phyloP scores from a whole-genome alignment of 2,888 invertebrate genomes.

The Tridacna crocea region DNA sequence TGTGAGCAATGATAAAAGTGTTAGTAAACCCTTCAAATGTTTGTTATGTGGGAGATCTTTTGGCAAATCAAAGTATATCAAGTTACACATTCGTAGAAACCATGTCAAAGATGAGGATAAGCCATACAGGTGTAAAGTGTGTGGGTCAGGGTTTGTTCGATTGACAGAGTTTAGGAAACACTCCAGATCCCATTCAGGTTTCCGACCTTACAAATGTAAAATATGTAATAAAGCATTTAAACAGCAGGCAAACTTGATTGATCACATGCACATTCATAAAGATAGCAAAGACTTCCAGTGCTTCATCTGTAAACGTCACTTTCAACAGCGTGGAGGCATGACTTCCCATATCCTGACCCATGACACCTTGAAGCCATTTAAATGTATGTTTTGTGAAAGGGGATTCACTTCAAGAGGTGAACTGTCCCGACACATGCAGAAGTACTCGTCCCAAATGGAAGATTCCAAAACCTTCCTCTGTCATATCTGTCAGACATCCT shows the following conservation, averaged over 20 bases:
- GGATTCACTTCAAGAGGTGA: constrained; percentile 55
- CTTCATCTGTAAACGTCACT: constrained; percentile 44
- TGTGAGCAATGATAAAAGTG: constrained; percentile 29
- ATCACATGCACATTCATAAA: constrained; percentile 49
- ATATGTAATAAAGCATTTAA: constrained; percentile 57
- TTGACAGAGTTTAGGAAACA: constrained; percentile 60
- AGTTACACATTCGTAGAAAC: constrained; percentile 54
- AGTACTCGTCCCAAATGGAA: constrained; percentile 27
- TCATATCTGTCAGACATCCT: constrained; percentile 53
- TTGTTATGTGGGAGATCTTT: constrained; percentile 54
- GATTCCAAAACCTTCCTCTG: constrained; percentile 42
- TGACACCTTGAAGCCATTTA: constrained; percentile 58
- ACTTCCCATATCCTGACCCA: constrained; percentile 53
- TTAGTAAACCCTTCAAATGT: constrained; percentile 51
- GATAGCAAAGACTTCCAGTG: constrained; percentile 46
- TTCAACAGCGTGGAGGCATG: constrained; percentile 58
- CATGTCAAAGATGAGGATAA: constrained; percentile 60
- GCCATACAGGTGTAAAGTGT: constrained; percentile 59
- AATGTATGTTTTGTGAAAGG: constrained; percentile 55
- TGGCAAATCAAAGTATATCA: constrained; percentile 55
- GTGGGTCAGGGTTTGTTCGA: constrained; percentile 59
- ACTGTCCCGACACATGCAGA: constrained; percentile 55
- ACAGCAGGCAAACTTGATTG: constrained; percentile 58
- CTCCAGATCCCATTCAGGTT: constrained; percentile 56
- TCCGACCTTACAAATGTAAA: constrained; percentile 55